A percentile compares a stretch with the other conserved stretches of the same genome.
Conservation (phyloP, 2,113 vertebrate genomes). For the Orthonyx spaldingii region DNA sequence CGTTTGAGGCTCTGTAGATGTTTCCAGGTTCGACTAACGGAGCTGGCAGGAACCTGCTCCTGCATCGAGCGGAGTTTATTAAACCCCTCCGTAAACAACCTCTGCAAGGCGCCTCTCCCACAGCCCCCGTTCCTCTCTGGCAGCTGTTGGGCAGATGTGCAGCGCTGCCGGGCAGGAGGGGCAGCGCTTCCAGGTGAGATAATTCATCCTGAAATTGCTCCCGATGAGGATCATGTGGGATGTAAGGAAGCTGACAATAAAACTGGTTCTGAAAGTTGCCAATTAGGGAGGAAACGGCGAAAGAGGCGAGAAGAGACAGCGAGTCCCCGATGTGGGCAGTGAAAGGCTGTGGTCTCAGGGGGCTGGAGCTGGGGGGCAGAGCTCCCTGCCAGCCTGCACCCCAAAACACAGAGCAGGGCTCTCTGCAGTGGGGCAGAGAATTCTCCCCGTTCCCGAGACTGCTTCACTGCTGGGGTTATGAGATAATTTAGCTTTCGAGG, state of each 20-base stretch:
- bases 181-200: neutral
- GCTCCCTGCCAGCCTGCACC: neutral
- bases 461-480: neutral
- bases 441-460: neutral
- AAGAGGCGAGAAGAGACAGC: rapidly evolving
- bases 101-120: neutral
- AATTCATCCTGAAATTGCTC: constrained; percentile 9
- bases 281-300: neutral
- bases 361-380: neutral
- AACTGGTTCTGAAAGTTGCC: neutral
- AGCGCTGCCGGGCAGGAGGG: neutral
- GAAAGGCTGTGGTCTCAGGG: neutral
- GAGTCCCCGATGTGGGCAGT: neutral
- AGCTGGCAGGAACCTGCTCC: neutral
- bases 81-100: constrained; percentile 2
- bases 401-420: neutral
- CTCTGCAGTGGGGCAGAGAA: neutral
- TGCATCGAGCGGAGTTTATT: constrained; percentile 14
- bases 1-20: constrained; percentile 10
- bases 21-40: neutral
- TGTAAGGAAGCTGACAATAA: neutral
- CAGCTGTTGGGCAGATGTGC: constrained; percentile 42
- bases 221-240: neutral
- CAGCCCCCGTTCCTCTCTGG: neutral
- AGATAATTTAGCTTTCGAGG: neutral